Conservation (phyloP, 1,140 invertebrate genomes). For the Penaeus vannamei region DNA sequence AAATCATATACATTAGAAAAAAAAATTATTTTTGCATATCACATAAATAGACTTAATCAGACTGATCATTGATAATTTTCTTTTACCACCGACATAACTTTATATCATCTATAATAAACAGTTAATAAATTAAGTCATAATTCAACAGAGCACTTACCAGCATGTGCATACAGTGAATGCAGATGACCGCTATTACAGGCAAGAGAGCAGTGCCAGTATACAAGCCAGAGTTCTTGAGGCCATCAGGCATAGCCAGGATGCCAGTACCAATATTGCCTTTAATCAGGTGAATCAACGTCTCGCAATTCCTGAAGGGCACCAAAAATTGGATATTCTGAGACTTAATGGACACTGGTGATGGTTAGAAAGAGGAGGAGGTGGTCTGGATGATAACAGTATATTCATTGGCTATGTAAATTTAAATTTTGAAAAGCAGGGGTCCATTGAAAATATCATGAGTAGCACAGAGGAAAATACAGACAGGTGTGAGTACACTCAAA, state of each 20-base stretch:
- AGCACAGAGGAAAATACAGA: too few relatives aligned
- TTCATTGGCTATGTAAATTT: too few relatives aligned
- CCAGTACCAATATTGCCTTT: slow-evolving; percentile 90
- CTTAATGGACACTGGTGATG: too few relatives aligned
- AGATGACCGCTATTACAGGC: slow-evolving; percentile 83
- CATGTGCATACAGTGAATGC: slow-evolving; percentile 91
- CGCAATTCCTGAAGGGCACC: slow-evolving; percentile 77
- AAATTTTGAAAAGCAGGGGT: too few relatives aligned
- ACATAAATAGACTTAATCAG: not conserved
- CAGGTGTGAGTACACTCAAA: too few relatives aligned
- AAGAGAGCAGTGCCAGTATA: slow-evolving; percentile 81
- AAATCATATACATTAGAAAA: not conserved
- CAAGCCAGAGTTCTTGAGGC: slow-evolving; percentile 85
- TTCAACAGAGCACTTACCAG: slow-evolving; percentile 75
- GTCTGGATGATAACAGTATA: too few relatives aligned
- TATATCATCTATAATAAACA: not conserved
- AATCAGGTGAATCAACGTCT: slow-evolving; percentile 84
- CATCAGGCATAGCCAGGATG: slow-evolving; percentile 88
- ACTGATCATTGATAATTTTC: too few relatives aligned
- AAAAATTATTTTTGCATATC: not conserved
- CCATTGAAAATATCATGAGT: too few relatives aligned
- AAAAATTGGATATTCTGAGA: not conserved
- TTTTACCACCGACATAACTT: not conserved
- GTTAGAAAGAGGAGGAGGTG: too few relatives aligned
- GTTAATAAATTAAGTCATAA: not conserved